phyloP scores from a whole-genome alignment of 2,797 vertebrate species.

The Coluber constrictor region DNA sequence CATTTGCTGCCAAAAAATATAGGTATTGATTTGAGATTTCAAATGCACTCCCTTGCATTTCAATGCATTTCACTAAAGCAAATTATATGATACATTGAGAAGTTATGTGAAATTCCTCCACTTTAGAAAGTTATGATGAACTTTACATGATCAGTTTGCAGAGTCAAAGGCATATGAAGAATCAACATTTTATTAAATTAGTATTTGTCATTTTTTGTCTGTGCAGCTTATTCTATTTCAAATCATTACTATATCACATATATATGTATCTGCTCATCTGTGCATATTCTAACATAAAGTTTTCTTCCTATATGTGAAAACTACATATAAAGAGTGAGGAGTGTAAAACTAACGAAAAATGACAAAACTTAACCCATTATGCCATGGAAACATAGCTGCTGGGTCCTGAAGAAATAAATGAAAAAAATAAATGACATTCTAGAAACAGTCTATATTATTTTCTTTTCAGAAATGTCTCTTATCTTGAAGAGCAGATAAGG shows the following conservation, averaged over 20 bases:
- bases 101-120: neutral
- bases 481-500: slow-evolving; percentile 42
- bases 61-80: neutral
- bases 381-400: neutral
- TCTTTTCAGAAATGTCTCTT: neutral
- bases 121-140: slow-evolving; percentile 8
- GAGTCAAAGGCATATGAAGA: slow-evolving; percentile 10
- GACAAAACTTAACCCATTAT: slow-evolving; percentile 1
- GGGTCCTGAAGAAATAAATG: slow-evolving; percentile 4
- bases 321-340: neutral
- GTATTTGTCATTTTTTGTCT: slow-evolving; percentile 24
- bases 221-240: neutral
- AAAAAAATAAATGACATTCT: slow-evolving; percentile 10
- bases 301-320: slow-evolving; percentile 25
- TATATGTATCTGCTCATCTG: slow-evolving; percentile 2
- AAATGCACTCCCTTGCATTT: neutral
- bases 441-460: neutral
- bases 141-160: slow-evolving; percentile 31
- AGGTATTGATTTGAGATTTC: neutral
- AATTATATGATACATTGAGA: neutral
- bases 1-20: neutral
- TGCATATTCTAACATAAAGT: slow-evolving; percentile 27
- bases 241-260: slow-evolving; percentile 15
- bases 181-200: slow-evolving; percentile 28
- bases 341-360: neutral